Evolutionary conservation across 2,797 vertebrate species (phyloP).

Genomic region (Dermochelys coriacea): DNA sequence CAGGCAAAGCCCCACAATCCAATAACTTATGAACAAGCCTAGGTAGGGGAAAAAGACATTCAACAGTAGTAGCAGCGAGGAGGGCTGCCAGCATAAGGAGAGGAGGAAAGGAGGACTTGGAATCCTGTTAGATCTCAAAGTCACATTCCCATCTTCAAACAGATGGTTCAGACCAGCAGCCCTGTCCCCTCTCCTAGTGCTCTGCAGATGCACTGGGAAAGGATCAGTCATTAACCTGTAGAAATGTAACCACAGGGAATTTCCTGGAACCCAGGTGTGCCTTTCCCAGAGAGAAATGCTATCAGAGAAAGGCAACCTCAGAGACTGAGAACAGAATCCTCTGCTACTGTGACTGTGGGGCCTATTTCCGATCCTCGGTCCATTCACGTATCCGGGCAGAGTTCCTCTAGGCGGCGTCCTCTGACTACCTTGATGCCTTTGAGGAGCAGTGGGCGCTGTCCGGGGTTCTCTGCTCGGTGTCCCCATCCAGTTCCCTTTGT

Average conservation of each 20-base stretch:
- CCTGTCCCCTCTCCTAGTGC: slow-evolving; percentile 14
- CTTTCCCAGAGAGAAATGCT: slow-evolving; percentile 51
- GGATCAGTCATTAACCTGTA: slow-evolving; percentile 65
- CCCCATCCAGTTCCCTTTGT: too few species aligned
- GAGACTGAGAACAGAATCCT: slow-evolving; percentile 48
- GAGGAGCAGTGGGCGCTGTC: too few species aligned
- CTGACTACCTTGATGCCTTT: too few species aligned
- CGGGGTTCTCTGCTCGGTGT: too few species aligned
- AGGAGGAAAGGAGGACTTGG: not conserved
- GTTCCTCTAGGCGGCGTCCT: too few species aligned
- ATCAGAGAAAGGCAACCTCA: not conserved
- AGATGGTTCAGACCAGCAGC: not conserved
- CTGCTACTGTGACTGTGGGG: too few species aligned
- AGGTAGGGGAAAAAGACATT: not conserved
- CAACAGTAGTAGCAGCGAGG: not conserved
- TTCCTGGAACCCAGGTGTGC: slow-evolving; percentile 25
- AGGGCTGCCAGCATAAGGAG: not conserved
- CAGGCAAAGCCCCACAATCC: not conserved
- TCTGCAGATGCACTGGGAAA: not conserved
- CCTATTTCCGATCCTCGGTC: too few species aligned
- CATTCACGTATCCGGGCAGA: too few species aligned
- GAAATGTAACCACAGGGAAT: slow-evolving; percentile 26
- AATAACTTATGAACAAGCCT: slow-evolving; percentile 6
- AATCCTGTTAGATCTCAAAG: slow-evolving; percentile 32
- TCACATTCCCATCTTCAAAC: not conserved